Base-by-base conservation (phyloP, 2,113 vertebrate species). In the Tautogolabrus adspersus region DNA sequence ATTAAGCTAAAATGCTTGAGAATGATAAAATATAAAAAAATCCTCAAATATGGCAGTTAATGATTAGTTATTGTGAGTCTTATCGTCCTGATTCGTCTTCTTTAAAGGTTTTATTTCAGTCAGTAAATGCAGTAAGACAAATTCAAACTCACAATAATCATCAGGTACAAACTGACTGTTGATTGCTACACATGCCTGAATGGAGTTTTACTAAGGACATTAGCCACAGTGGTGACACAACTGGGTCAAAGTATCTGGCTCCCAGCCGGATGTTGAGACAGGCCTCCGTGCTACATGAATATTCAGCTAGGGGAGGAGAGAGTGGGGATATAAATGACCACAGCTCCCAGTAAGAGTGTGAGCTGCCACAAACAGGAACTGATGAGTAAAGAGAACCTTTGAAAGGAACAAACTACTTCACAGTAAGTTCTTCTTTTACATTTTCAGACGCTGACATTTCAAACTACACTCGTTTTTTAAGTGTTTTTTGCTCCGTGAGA, bases 291-390 rank as follows among this genome's bases (percentile, higher is more conserved):
- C 22, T 34, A 68, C 44, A 69, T 88, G 72, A 87, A 87, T 89
- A 84, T 87, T 88, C 66, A 88, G n/a, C 44, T 15, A 77, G 69
- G 84, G 87, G 89, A 30, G 90, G 84, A 40, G 75, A 52, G 12
- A 61, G 1, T 2, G 18, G 30, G 12, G 13, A 8, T 87, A 82
- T 93, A 93, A 88, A 83, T 57, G 44, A 38, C 15, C 60, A 22
- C 44, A 42, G 22, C 7, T 6, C 51, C 38, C 12, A 64, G n/a
- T 16, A 1, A 65, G 61, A 60, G 15, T 65, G n/a, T 49, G 40
- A 51, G 30, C 57, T 49, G 3, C 19, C 15, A 49, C 40, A 46
- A 52, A n/a, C n/a, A n/a, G n/a, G n/a, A n/a, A 22, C 42, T 60
- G 7, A 18, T 10, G 19, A 51, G 8, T 1, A 15, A 3, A 2